phyloP scores from a whole-genome alignment of 1,140 invertebrate genomes.

The Drosophila lini region DNA sequence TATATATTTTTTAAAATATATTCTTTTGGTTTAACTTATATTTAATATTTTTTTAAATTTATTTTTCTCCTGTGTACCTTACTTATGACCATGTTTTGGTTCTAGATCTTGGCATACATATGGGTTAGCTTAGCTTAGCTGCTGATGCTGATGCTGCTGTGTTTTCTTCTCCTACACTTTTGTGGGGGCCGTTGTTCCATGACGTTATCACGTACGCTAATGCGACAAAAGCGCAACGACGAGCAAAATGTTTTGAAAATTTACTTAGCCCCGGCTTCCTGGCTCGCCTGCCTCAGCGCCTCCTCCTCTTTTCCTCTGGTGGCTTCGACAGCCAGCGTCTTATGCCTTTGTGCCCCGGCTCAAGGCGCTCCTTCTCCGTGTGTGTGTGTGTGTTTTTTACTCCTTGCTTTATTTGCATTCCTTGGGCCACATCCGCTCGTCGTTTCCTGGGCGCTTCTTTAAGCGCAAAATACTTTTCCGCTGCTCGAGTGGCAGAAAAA shows the following conservation, averaged over 20 bases:
- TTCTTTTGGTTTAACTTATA: background rate
- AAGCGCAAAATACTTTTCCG: slow-evolving; percentile 79
- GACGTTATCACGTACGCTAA: slow-evolving; percentile 79
- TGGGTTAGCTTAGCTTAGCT: slow-evolving; percentile 45
- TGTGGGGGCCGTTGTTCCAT: slow-evolving; percentile 50
- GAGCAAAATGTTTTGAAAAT: slow-evolving; percentile 80
- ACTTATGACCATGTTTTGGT: slow-evolving; percentile 1
- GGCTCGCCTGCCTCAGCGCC: background rate
- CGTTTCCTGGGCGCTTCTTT: slow-evolving; percentile 72
- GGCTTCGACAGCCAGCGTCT: slow-evolving; percentile 40
- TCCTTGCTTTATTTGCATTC: slow-evolving; percentile 72
- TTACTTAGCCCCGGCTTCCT: slow-evolving; percentile 66
- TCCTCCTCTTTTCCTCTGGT: slow-evolving; percentile 15
- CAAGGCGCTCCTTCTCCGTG: slow-evolving; percentile 14
- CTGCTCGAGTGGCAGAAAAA: slow-evolving; percentile 47
- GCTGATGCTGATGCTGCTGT: slow-evolving; percentile 1
- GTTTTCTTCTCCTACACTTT: slow-evolving; percentile 17
- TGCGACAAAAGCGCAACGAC: slow-evolving; percentile 81
- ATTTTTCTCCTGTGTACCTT: background rate
- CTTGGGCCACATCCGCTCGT: slow-evolving; percentile 71
- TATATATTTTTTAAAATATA: too few species aligned
- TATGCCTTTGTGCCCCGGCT: slow-evolving; percentile 40
- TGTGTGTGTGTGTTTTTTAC: slow-evolving; percentile 9
- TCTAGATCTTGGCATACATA: slow-evolving; percentile 33
- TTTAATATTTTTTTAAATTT: background rate